Percentiles rank a stretch among this genome's conserved stretches.
phyloP scores from a whole-genome alignment of 2,797 vertebrate genomes.

The Rousettus madagascariensis region DNA sequence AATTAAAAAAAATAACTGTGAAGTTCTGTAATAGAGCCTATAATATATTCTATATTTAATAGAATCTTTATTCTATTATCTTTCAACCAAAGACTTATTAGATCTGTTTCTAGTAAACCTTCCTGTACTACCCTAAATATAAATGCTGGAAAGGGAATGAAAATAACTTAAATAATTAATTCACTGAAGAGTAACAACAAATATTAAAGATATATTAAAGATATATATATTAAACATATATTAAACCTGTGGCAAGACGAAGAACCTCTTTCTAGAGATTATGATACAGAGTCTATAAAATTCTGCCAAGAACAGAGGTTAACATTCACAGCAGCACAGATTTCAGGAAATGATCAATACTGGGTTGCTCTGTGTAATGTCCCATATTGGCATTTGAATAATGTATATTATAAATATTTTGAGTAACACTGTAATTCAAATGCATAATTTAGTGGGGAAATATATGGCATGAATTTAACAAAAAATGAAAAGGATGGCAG shows the following conservation, averaged over 20 bases:
- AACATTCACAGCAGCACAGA: not conserved
- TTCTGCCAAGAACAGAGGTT: not conserved
- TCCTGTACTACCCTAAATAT: not conserved
- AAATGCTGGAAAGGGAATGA: not conserved
- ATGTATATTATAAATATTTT: not conserved
- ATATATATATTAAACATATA: not conserved
- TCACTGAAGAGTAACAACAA: not conserved
- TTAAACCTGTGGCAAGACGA: not conserved
- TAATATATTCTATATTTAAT: slow-evolving; percentile 4
- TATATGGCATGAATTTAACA: not conserved
- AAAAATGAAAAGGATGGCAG: not conserved
- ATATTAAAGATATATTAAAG: not conserved
- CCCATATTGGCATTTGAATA: not conserved
- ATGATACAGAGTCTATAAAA: not conserved
- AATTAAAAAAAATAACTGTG: not conserved
- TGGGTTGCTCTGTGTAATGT: not conserved
- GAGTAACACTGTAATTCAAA: slow-evolving; percentile 21
- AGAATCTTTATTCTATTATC: not conserved
- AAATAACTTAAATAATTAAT: slow-evolving; percentile 23
- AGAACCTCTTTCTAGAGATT: not conserved
- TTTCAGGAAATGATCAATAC: slow-evolving; percentile 21
- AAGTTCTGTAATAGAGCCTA: not conserved
- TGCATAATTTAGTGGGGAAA: not conserved
- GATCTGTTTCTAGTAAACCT: slow-evolving; percentile 10
- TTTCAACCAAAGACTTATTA: slow-evolving; percentile 3